phyloP scores from a whole-genome alignment of 2,113 vertebrate species.

The Bubo scandiacus region DNA sequence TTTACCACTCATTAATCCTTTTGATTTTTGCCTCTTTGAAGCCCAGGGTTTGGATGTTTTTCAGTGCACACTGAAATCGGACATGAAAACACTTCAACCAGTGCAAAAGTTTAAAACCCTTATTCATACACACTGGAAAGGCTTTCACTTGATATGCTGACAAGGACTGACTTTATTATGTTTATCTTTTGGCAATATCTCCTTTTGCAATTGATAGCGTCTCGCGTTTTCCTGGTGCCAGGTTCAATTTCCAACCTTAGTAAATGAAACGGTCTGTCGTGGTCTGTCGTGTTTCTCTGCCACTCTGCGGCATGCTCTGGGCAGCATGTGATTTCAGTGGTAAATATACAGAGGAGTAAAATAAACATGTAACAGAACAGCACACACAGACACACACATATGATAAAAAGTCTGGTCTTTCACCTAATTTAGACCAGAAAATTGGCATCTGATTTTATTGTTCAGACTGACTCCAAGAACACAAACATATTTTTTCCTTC shows the following conservation, averaged over 20 bases:
- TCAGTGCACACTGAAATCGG: background rate
- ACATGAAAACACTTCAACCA: conserved; percentile 18
- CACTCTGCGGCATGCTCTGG: conserved; percentile 16
- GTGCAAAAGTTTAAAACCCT: conserved; percentile 51
- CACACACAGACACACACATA: conserved; percentile 35
- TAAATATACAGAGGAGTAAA: conserved; percentile 5
- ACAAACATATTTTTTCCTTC: conserved; percentile 67
- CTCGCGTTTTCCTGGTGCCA: conserved; percentile 22
- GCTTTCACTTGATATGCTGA: background rate
- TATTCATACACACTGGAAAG: conserved; percentile 27
- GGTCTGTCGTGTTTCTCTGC: conserved; percentile 27
- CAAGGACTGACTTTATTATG: conserved; percentile 24
- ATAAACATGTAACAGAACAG: conserved; percentile 27
- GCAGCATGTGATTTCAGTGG: background rate
- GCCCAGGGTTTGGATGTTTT: background rate
- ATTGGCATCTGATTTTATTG: conserved; percentile 66
- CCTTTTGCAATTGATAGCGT: conserved; percentile 7
- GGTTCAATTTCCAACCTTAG: conserved; percentile 36
- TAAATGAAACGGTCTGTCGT: background rate
- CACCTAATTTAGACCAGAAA: conserved; percentile 71
- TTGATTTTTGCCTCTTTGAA: conserved; percentile 59
- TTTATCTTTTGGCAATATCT: conserved; percentile 60
- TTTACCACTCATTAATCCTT: conserved; percentile 43
- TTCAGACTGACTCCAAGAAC: conserved; percentile 53
- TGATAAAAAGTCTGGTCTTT: conserved; percentile 46